Base-by-base conservation (phyloP, 2,888 invertebrate species). In the Acronicta alni region DNA sequence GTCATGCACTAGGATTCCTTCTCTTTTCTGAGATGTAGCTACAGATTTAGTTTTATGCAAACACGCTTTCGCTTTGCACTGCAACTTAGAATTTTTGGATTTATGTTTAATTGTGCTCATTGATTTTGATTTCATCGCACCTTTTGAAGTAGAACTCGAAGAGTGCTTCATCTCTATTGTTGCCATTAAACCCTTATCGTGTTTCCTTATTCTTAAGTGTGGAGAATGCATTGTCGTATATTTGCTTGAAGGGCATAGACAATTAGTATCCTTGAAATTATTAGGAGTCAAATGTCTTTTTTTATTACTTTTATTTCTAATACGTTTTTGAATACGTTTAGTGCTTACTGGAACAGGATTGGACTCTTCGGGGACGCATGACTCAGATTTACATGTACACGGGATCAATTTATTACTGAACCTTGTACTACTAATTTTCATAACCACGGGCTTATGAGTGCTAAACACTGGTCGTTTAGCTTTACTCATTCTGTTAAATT, bases 371-470 rank as follows among this genome's bases (percentile, higher is more conserved):
- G 51, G 35, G 16, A 73, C 54, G 5, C 63, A 68, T 48, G 62
- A 44, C 37, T 68, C 74, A 30, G 68, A 73, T 45, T 35, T 44
- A 37, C 67, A 73, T 44, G 51, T 51, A 10, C 46, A 51, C 10
- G 47, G 39, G 14, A 20, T 38, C 4, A 47, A 41, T 41, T 44
- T 41, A 16, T 42, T 35, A 26, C 20, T 16, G 1, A 23, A 54
- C 38, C n/a, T 54, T 37, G 42, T 37, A 18, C 37, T 41, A 10
- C 47, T 42, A 15, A 32, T 49, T 30, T 47, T 39, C 62, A 67
- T 68, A 17, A 67, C 39, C n/a, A 73, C 46, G 23, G 74, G 68
- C 15, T 55, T 60, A 38, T 74, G 68, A 17, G 69, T 23, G 14
- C 69, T 49, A 51, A 73, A 60, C 8, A 26, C 15, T 5, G 38